A percentile compares a stretch with the other conserved stretches of the same genome.
Conservation (phyloP, 1,140 invertebrate species). For the Laodelphax striatellus region DNA sequence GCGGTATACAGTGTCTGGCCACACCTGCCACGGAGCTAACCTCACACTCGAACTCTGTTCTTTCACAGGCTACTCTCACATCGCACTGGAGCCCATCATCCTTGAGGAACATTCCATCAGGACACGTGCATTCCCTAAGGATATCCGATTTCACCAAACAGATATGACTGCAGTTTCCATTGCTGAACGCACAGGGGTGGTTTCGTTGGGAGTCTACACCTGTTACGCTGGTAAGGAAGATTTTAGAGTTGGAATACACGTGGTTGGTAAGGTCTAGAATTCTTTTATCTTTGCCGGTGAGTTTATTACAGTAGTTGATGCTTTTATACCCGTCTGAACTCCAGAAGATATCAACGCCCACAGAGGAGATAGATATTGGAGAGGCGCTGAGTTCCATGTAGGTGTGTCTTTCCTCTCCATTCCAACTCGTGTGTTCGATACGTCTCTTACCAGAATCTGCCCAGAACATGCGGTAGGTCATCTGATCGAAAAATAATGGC, state of each 20-base stretch:
- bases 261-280: no score
- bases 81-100: slow-evolving; percentile 39
- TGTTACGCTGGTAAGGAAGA: slow-evolving; percentile 23
- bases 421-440: slow-evolving; percentile 35
- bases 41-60: slow-evolving; percentile 22
- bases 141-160: slow-evolving; percentile 38
- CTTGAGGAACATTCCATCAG: slow-evolving; percentile 38
- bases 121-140: slow-evolving; percentile 43
- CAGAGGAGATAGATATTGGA: slow-evolving; percentile 23
- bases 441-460: slow-evolving; percentile 38
- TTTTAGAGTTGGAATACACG: no score
- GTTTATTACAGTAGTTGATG: slow-evolving; percentile 46
- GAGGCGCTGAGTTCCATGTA: slow-evolving; percentile 8
- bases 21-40: slow-evolving; percentile 9
- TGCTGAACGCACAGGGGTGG: slow-evolving; percentile 47
- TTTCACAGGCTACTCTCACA: slow-evolving; percentile 15
- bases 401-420: slow-evolving; percentile 15
- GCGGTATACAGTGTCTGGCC: slow-evolving; percentile 22
- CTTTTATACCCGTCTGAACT: slow-evolving; percentile 35
- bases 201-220: slow-evolving; percentile 26
- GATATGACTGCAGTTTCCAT: slow-evolving; percentile 61
- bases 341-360: slow-evolving; percentile 33
- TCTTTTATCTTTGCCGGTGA: not conserved
- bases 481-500: slow-evolving; percentile 38
- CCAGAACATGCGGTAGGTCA: slow-evolving; percentile 38